Conservation (phyloP, 2,113 vertebrate genomes). For the Lipotes vexillifer region DNA sequence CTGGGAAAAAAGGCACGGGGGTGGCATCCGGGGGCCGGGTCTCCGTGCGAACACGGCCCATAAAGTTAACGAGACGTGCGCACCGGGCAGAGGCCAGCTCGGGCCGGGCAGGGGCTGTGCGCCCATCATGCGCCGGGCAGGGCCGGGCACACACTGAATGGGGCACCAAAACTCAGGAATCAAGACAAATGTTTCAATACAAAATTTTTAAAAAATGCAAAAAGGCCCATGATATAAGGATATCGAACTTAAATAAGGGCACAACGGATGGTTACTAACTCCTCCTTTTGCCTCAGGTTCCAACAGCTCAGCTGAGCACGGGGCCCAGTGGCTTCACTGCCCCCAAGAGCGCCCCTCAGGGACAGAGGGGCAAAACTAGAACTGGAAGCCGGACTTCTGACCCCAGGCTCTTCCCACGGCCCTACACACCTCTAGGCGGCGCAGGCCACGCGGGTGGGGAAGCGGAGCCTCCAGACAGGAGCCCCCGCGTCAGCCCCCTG, state of each 20-base stretch:
- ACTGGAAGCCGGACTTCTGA: neutral
- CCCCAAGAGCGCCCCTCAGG: accelerated
- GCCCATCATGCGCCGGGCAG: neutral
- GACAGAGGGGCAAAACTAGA: accelerated
- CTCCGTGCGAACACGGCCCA: slow-evolving; percentile 71
- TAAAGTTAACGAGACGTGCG: slow-evolving; percentile 67
- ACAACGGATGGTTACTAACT: accelerated
- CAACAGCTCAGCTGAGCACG: accelerated
- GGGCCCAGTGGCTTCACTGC: accelerated
- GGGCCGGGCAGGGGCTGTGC: neutral
- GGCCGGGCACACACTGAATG: accelerated
- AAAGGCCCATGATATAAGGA: accelerated
- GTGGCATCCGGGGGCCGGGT: slow-evolving; percentile 56
- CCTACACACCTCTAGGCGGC: accelerated
- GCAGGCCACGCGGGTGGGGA: neutral
- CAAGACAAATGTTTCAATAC: accelerated
- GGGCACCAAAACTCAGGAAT: neutral
- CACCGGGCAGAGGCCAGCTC: accelerated
- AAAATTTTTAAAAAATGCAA: too few relatives aligned
- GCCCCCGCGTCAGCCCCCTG: neutral
- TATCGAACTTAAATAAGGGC: accelerated
- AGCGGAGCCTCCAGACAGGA: accelerated
- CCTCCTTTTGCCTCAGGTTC: neutral
- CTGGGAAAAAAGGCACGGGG: slow-evolving; percentile 67
- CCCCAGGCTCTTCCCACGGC: neutral